These are phyloP conservation scores for Martes flavigula DNA, from an alignment of 2,797 vertebrate genomes.

Conservation along the genomic window DNA sequence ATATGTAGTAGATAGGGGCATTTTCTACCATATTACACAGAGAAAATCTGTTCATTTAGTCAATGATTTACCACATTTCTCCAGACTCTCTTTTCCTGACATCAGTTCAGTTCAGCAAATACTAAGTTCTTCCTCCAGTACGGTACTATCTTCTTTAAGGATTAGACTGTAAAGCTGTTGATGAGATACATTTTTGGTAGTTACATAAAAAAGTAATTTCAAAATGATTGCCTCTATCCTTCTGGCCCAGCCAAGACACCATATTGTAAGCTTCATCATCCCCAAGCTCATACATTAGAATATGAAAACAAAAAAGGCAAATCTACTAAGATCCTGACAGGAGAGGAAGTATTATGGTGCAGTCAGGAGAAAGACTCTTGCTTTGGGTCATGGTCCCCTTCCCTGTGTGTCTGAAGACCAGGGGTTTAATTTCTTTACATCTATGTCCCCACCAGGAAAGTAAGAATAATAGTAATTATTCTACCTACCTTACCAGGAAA, in stretches of 20 bases:
- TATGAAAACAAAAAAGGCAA: neutral
- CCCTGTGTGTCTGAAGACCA: neutral
- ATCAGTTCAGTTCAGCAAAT: neutral
- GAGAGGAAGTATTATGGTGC: neutral
- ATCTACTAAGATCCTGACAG: neutral
- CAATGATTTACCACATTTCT: neutral
- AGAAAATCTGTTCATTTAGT: neutral
- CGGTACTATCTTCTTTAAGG: neutral
- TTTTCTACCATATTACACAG: neutral
- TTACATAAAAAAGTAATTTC: slow-evolving; percentile 9
- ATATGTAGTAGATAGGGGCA: neutral
- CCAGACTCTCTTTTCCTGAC: neutral
- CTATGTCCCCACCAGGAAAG: neutral
- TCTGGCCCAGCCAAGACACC: neutral
- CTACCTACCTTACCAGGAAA: neutral
- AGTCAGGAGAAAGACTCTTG: neutral
- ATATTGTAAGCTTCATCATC: neutral
- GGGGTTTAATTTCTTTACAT: neutral
- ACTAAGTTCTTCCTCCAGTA: neutral
- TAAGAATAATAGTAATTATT: neutral
- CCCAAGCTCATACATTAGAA: neutral
- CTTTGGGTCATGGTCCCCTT: neutral
- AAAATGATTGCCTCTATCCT: neutral
- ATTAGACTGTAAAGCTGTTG: neutral
- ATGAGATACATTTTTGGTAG: neutral